Percentiles rank a stretch among this genome's conserved stretches.
These are phyloP conservation scores for Sebastiscus tertius DNA, from an alignment of 2,797 vertebrate genomes.

Conservation along the genomic window DNA sequence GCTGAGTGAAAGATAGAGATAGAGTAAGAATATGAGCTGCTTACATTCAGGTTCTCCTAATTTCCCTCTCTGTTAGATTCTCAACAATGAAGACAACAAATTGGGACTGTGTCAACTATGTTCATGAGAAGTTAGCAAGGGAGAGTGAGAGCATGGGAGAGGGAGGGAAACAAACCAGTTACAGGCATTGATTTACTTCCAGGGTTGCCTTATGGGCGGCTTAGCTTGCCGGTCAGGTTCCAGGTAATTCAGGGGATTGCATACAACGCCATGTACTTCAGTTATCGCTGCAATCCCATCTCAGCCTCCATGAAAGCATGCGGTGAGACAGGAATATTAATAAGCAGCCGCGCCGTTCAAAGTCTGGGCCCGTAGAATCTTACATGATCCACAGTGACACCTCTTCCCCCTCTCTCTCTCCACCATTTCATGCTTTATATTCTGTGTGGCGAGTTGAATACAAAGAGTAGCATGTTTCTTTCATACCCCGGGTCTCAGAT, in stretches of 20 bases:
- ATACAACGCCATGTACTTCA: conserved; percentile 73
- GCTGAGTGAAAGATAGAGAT: background rate
- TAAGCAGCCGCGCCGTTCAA: conserved; percentile 60
- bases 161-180: conserved; percentile 70
- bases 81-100: conserved; percentile 54
- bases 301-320: conserved; percentile 73
- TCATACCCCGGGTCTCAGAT: conserved; percentile 22
- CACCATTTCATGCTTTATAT: conserved; percentile 57
- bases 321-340: conserved; percentile 81
- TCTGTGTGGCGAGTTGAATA: conserved; percentile 39
- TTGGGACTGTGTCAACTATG: conserved; percentile 55
- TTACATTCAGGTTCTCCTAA: background rate
- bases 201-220: conserved; percentile 57
- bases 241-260: conserved; percentile 79
- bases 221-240: conserved; percentile 82
- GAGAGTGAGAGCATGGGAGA: background rate
- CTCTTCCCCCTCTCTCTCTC: conserved; percentile 27
- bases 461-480: conserved; percentile 53
- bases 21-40: background rate
- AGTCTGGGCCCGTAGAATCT: conserved; percentile 53
- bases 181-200: conserved; percentile 73
- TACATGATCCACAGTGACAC: conserved; percentile 59
- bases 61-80: background rate
- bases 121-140: conserved; percentile 32
- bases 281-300: conserved; percentile 79